Evolutionary conservation across 2,888 invertebrate genomes (phyloP).

Genomic region (Mesodorylaimus sp.): DNA sequence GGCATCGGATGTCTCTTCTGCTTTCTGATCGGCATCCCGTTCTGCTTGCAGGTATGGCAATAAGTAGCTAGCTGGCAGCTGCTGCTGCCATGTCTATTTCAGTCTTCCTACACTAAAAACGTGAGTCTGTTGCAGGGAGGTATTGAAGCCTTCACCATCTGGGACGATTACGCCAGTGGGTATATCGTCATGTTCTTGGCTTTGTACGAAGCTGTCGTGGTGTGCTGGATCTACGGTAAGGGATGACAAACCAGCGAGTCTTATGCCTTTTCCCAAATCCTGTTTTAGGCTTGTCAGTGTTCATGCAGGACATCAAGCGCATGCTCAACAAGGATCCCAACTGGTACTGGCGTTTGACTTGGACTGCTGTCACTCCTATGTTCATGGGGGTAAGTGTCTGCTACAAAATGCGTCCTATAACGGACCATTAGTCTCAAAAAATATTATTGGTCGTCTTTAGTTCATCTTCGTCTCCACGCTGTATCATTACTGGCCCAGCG

Average conservation of each 20-base stretch:
- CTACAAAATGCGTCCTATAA: no score
- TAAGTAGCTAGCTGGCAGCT: no score
- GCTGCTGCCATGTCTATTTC: no score
- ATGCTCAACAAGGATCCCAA: slow-evolving; percentile 9
- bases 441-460: no score
- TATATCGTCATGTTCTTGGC: slow-evolving; percentile 11
- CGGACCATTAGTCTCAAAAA: no score
- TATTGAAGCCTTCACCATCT: slow-evolving; percentile 11
- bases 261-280: no score
- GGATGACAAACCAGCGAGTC: no score
- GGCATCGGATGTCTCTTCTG: slow-evolving; percentile 16
- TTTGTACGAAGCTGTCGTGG: slow-evolving; percentile 7
- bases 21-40: slow-evolving; percentile 23
- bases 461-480: no score
- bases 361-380: slow-evolving; percentile 8
- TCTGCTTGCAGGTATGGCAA: slow-evolving; percentile 21
- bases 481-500: no score
- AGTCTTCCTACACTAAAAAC: no score
- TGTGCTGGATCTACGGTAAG: slow-evolving; percentile 11
- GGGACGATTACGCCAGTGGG: slow-evolving; percentile 11
- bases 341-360: slow-evolving; percentile 8
- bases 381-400: slow-evolving; percentile 16
- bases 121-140: no score
- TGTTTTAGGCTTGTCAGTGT: slow-evolving; percentile 7
- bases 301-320: slow-evolving; percentile 10